A percentile compares a stretch with the other conserved stretches of the same genome.
Evolutionary conservation across 2,113 vertebrate genomes (phyloP).

Genomic region (Xiphophorus maculatus): DNA sequence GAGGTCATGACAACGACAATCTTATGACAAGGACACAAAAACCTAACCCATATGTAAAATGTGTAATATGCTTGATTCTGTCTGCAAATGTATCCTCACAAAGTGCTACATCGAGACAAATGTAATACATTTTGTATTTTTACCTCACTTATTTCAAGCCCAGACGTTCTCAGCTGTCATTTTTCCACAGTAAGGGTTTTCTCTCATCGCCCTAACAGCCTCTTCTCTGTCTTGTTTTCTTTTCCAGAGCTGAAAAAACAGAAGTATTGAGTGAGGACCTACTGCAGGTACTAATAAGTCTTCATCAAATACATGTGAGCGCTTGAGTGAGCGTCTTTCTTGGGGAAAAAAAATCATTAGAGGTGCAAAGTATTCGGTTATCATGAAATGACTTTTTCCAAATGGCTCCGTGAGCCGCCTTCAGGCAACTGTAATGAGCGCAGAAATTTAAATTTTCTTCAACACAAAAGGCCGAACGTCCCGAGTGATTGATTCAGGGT

Average conservation of each 20-base stretch:
- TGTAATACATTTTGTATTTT: background rate
- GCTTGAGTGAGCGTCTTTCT: conserved; percentile 24
- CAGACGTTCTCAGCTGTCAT: conserved; percentile 17
- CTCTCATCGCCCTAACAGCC: conserved; percentile 18
- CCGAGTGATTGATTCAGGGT: conserved; percentile 33
- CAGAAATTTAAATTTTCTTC: conserved; percentile 33
- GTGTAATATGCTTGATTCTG: no score
- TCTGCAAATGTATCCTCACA: background rate
- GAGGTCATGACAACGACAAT: no score
- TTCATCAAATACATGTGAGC: conserved; percentile 15
- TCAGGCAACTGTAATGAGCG: conserved; percentile 38
- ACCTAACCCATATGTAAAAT: no score
- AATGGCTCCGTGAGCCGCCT: conserved; percentile 27
- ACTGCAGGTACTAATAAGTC: conserved; percentile 67
- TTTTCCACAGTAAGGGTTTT: conserved; percentile 39
- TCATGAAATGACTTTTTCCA: conserved; percentile 35
- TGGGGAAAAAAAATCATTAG: conserved; percentile 9
- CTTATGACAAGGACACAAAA: no score
- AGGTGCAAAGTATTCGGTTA: conserved; percentile 14
- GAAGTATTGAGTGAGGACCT: conserved; percentile 78
- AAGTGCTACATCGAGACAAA: background rate
- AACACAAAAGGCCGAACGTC: conserved; percentile 37
- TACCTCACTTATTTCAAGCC: conserved; percentile 11
- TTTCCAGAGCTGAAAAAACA: conserved; percentile 76
- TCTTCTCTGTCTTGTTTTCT: conserved; percentile 25